Conservation (phyloP, 2,888 invertebrate genomes). For the Lepidocyrtoides sp. region DNA sequence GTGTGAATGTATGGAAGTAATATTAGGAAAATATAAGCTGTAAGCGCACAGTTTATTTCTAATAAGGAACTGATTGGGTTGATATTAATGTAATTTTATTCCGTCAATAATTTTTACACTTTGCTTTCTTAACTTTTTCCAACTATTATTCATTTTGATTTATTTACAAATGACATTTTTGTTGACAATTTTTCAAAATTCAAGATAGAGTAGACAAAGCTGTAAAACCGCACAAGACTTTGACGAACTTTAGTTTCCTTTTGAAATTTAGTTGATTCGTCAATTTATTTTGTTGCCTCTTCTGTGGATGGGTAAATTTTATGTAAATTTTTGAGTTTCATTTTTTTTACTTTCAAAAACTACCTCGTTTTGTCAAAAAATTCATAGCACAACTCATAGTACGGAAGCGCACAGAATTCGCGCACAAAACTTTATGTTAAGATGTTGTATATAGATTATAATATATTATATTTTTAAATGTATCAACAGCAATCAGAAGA, state of each 20-base stretch:
- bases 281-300: constrained; percentile 34
- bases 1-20: constrained; percentile 73
- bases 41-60: constrained; percentile 74
- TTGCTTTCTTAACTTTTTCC: constrained; percentile 26
- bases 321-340: neutral
- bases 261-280: neutral
- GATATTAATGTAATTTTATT: neutral
- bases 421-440: constrained; percentile 74
- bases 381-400: constrained; percentile 72
- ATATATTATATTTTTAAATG: constrained; percentile 44
- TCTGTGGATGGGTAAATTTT: constrained; percentile 61
- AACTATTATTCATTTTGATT: neutral
- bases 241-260: constrained; percentile 20
- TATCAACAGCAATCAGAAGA: constrained; percentile 42
- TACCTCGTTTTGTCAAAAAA: constrained; percentile 50
- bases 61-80: constrained; percentile 42
- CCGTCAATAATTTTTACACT: constrained; percentile 2
- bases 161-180: constrained; percentile 18
- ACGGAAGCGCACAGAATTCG: constrained; percentile 75
- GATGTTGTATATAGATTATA: constrained; percentile 52
- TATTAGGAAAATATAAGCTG: constrained; percentile 70
- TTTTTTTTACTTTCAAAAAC: neutral
- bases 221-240: constrained; percentile 71
- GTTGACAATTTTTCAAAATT: constrained; percentile 52
- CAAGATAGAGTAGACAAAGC: constrained; percentile 51